Conservation (phyloP, 2,888 invertebrate genomes). For the Campopleginae sp. region DNA sequence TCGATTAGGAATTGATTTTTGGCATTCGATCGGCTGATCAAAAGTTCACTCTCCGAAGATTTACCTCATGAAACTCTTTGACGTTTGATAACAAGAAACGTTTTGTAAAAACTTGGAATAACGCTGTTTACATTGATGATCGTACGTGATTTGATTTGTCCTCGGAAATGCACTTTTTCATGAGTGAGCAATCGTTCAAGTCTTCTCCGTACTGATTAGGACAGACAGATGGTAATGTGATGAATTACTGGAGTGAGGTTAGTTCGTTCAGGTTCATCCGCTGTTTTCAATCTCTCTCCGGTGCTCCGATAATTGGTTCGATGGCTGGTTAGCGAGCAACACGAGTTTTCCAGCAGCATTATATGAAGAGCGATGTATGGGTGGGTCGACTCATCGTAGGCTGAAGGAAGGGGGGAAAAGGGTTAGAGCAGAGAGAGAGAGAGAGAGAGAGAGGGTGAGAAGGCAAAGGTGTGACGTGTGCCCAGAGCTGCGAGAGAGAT, state of each 20-base stretch:
- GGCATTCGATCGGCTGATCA: too few species aligned
- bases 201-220: not conserved
- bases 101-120: too few species aligned
- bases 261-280: constrained; percentile 4
- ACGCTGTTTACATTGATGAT: too few species aligned
- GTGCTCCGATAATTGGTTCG: constrained; percentile 69
- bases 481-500: constrained; percentile 35
- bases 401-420: not conserved
- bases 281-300: constrained; percentile 1
- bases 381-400: constrained; percentile 10
- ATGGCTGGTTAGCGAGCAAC: constrained; percentile 70
- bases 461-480: constrained; percentile 31
- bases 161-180: not conserved
- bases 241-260: not conserved
- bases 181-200: constrained; percentile 37
- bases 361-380: constrained; percentile 65
- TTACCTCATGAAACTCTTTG: too few species aligned
- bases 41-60: too few species aligned
- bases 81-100: too few species aligned
- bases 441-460: not conserved
- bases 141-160: not conserved
- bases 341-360: constrained; percentile 57
- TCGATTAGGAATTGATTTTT: not conserved
- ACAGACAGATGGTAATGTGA: not conserved
- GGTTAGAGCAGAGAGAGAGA: not conserved